Evolutionary conservation across 2,797 vertebrate genomes (phyloP).

Genomic region (Micromesistius poutassou): DNA sequence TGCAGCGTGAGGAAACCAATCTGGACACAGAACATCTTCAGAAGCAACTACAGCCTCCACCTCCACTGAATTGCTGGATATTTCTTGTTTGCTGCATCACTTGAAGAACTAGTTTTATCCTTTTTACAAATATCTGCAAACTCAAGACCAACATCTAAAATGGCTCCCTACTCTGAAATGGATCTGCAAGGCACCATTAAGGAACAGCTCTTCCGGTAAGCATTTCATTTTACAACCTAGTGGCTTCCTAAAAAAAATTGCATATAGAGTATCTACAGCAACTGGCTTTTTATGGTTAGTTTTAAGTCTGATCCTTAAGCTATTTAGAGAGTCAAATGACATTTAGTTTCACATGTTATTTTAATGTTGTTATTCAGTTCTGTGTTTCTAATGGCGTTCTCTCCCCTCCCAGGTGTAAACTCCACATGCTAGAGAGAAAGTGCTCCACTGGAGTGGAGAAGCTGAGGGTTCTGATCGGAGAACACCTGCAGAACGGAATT

Average conservation of each 20-base stretch:
- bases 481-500: conserved; percentile 65
- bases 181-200: conserved; percentile 65
- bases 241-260: not conserved
- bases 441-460: conserved; percentile 68
- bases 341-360: not conserved
- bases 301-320: not conserved
- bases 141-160: conserved; percentile 27
- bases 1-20: conserved; percentile 24
- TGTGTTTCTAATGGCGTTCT: not conserved
- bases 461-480: conserved; percentile 65
- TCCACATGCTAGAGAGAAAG: conserved; percentile 69
- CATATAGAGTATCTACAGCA: not conserved
- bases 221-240: not conserved
- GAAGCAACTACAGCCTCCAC: conserved; percentile 2
- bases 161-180: conserved; percentile 67
- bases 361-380: not conserved
- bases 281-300: not conserved
- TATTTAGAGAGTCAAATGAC: not conserved
- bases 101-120: not conserved
- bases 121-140: conserved; percentile 7
- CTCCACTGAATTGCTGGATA: not conserved
- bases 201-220: conserved; percentile 68
- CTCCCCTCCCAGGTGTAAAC: conserved; percentile 64
- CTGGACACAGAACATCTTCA: conserved; percentile 17
- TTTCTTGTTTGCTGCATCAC: not conserved